Base-by-base conservation (phyloP, 2,888 invertebrate species). In the Horisme vitalbata region DNA sequence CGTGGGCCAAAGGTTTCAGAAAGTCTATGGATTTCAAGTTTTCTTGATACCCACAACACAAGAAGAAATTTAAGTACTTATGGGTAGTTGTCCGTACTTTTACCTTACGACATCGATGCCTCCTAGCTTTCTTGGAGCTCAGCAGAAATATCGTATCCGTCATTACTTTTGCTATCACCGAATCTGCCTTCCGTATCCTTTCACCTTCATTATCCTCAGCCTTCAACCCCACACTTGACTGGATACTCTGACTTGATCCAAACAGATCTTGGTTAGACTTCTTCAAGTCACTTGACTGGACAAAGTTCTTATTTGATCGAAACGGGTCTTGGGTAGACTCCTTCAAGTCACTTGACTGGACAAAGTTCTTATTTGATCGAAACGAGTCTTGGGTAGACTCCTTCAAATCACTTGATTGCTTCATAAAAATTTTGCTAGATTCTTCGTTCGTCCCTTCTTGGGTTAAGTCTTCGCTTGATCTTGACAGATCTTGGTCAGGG, bases 81-180 rank as follows among this genome's bases (percentile, higher is more conserved):
- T n/a, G n/a, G n/a, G n/a, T n/a, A n/a, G n/a, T n/a, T n/a, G n/a
- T n/a, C n/a, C n/a, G n/a, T n/a, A n/a, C n/a, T n/a, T n/a, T n/a
- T 64, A 85, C 86, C 79, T 83, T 87, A 48, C 71, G 74, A 54
- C 63, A 74, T 36, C 55, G 72, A 27, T 72, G 64, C 20, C 61
- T 66, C 24, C 60, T 66, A 2, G 63, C 65, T 10, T 55, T 61
- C 41, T 71, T 72, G 0, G 71, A 50, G 11, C 69, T 59, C 7
- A 63, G 34, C n/a, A 75, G 65, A 48, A 87, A 87, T 31, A 81
- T 62, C 31, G 79, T 71, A 44, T 76, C 83, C 0, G 79, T 71
- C 66, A 84, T 78, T 0, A 85, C 79, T 52, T 81, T 83, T 0
- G 83, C 81, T 21, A 87, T 78, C 2, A 86, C 79, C 0, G 73